Conservation (phyloP, 2,888 invertebrate genomes). For the Caenorhabditis sp. region DNA sequence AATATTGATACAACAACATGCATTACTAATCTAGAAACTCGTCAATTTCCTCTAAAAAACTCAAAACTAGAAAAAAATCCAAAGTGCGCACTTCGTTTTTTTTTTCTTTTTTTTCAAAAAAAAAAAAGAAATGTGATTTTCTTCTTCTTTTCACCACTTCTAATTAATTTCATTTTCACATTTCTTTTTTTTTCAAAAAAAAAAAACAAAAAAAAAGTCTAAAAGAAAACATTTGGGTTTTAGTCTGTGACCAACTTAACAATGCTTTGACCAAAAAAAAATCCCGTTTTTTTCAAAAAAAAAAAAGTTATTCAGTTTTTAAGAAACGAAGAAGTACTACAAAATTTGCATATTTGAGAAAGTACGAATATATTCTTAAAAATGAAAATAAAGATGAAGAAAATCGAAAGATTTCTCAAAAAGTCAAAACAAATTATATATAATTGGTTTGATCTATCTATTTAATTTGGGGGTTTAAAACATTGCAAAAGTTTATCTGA, state of each 20-base stretch:
- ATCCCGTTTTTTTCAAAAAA: not conserved
- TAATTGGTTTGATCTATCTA: too few relatives aligned
- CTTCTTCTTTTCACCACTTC: not conserved
- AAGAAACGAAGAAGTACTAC: not conserved
- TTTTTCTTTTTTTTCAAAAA: not conserved
- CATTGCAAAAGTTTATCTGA: too few relatives aligned
- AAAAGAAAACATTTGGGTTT: not conserved
- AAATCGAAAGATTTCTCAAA: too few relatives aligned
- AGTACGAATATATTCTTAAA: too few relatives aligned
- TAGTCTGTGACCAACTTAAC: too few relatives aligned
- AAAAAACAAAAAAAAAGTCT: not conserved
- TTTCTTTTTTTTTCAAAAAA: not conserved
- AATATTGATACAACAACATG: too few relatives aligned
- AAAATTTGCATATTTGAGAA: not conserved
- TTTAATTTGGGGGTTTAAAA: too few relatives aligned
- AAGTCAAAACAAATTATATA: not conserved
- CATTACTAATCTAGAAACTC: too few relatives aligned
- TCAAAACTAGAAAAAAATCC: not conserved
- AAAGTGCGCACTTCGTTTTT: not conserved
- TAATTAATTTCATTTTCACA: not conserved
- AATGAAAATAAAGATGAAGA: too few relatives aligned
- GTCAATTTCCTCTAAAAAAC: too few relatives aligned
- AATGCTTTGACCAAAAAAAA: not conserved
- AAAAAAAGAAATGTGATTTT: not conserved
- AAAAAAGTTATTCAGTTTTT: not conserved